These are phyloP conservation scores for Tachuris rubrigastra DNA, from an alignment of 2,113 vertebrate species.

Conservation along the genomic window DNA sequence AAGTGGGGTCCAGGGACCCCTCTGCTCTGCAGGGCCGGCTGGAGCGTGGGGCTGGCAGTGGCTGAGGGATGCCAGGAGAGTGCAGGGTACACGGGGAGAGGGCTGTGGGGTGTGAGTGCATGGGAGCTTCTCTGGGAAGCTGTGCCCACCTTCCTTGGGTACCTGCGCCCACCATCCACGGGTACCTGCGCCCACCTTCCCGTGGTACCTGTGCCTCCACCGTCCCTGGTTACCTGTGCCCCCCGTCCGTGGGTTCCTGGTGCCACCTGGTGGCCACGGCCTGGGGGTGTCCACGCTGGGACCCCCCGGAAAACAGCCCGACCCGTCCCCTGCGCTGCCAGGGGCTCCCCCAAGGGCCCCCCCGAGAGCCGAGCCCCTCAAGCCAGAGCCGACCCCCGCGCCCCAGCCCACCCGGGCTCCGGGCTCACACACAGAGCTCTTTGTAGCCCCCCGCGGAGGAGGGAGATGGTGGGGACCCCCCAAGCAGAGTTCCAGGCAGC, in stretches of 20 bases:
- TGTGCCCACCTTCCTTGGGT: no score
- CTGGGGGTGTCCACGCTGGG: neutral
- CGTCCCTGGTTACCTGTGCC: no score
- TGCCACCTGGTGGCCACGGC: constrained; percentile 22
- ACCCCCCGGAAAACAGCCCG: neutral
- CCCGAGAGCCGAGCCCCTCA: neutral
- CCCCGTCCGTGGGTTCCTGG: neutral
- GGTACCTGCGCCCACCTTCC: neutral
- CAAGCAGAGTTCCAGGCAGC: rapidly evolving
- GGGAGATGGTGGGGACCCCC: neutral
- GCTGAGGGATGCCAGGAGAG: neutral
- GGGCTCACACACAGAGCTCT: neutral
- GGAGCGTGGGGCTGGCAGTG: neutral
- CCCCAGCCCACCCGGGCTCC: neutral
- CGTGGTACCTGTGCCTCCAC: rapidly evolving
- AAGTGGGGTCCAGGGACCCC: neutral
- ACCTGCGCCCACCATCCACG: rapidly evolving
- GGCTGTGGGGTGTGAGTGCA: rapidly evolving
- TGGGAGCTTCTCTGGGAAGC: neutral
- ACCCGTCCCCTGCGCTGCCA: neutral
- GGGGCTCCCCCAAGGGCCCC: no score
- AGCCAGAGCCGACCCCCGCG: neutral
- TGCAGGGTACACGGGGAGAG: rapidly evolving
- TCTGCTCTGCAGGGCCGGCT: neutral
- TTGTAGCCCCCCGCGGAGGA: rapidly evolving